These are phyloP conservation scores for Brachypalpus laphriformis DNA, from an alignment of 2,888 invertebrate genomes.

Conservation along the genomic window DNA sequence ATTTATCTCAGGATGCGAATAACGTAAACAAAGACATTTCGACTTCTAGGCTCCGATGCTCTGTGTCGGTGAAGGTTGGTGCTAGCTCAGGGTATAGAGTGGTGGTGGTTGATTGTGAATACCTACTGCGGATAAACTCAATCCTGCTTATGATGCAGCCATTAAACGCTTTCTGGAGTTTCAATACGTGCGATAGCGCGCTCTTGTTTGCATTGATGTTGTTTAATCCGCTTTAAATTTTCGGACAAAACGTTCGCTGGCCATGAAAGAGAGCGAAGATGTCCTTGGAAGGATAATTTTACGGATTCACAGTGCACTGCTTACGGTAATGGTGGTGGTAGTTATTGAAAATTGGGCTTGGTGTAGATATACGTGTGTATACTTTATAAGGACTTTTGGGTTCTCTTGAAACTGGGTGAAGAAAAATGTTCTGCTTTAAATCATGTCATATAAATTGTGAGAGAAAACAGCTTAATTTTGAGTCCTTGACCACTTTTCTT, in stretches of 20 bases:
- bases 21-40: slow-evolving; percentile 70
- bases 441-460: slow-evolving; percentile 8
- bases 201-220: slow-evolving; percentile 42
- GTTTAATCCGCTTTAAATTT: slow-evolving; percentile 63
- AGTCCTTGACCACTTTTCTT: not conserved
- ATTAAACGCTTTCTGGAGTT: slow-evolving; percentile 52
- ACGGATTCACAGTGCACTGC: slow-evolving; percentile 4
- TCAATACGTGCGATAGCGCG: slow-evolving; percentile 46
- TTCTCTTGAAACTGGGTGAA: not conserved
- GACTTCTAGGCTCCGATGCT: slow-evolving; percentile 50
- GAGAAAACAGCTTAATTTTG: not conserved
- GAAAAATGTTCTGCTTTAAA: not conserved
- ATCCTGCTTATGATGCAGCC: slow-evolving; percentile 63
- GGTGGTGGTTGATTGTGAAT: not conserved
- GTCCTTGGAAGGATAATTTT: slow-evolving; percentile 13
- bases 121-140: slow-evolving; percentile 35
- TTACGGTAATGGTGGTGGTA: slow-evolving; percentile 11
- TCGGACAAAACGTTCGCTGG: slow-evolving; percentile 39
- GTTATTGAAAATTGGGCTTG: not conserved
- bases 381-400: not conserved
- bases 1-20: slow-evolving; percentile 71
- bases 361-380: not conserved
- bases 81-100: not conserved
- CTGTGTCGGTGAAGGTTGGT: slow-evolving; percentile 10
- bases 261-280: not conserved